phyloP scores from a whole-genome alignment of 2,888 invertebrate species.

The Agonopterix heracliana region DNA sequence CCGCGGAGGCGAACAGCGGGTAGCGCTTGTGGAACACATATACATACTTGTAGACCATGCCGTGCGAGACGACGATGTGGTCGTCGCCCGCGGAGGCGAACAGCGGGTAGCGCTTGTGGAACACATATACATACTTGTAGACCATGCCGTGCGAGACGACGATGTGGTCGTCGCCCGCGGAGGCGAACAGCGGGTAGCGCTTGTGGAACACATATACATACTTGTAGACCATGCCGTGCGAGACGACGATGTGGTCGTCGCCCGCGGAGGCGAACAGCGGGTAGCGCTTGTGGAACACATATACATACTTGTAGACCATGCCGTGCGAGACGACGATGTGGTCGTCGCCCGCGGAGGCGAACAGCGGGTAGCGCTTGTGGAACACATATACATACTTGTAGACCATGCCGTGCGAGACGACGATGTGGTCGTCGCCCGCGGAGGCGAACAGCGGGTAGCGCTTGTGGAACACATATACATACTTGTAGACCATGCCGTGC shows the following conservation, averaged over 20 bases:
- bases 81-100: constrained; percentile 98
- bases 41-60: constrained; percentile 99
- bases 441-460: constrained; percentile 98
- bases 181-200: constrained; percentile 97
- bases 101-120: constrained; percentile 94
- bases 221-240: constrained; percentile 99
- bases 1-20: constrained; percentile 97
- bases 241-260: constrained; percentile 95
- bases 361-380: constrained; percentile 95
- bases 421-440: constrained; percentile 95
- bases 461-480: constrained; percentile 92
- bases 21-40: constrained; percentile 94
- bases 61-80: constrained; percentile 94
- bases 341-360: constrained; percentile 98
- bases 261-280: constrained; percentile 98
- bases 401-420: constrained; percentile 98
- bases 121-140: too few species aligned
- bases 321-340: constrained; percentile 96
- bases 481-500: constrained; percentile 99
- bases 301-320: too few species aligned
- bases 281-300: constrained; percentile 93
- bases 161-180: constrained; percentile 95
- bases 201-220: too few species aligned
- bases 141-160: constrained; percentile 98
- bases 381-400: too few species aligned